Percentiles rank a stretch among this genome's conserved stretches.
Evolutionary conservation across 2,113 vertebrate genomes (phyloP).

Genomic region (Xyliphius kryptos): DNA sequence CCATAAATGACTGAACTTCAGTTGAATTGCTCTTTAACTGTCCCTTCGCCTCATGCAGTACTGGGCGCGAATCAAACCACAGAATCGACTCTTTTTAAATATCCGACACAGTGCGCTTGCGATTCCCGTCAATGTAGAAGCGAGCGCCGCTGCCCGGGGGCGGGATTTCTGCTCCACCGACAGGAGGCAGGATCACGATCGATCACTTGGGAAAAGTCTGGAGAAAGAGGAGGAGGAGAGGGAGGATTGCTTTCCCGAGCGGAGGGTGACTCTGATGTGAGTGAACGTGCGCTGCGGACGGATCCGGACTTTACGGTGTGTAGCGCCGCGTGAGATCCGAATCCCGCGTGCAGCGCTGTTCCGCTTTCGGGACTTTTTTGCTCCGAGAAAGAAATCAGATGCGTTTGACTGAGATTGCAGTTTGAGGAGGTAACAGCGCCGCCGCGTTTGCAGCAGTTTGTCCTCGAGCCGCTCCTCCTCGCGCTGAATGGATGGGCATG

Average conservation of each 20-base stretch:
- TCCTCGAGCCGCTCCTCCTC: slow-evolving; percentile 64
- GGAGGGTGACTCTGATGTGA: slow-evolving; percentile 39
- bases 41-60: too few species aligned
- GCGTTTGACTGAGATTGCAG: too few species aligned
- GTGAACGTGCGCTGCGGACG: slow-evolving; percentile 36
- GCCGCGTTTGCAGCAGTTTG: slow-evolving; percentile 15
- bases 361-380: not conserved
- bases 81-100: not conserved
- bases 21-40: too few species aligned
- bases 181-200: slow-evolving; percentile 48
- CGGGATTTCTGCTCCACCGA: slow-evolving; percentile 42
- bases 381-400: not conserved
- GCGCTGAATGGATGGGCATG: slow-evolving; percentile 95
- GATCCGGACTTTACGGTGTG: too few species aligned
- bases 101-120: too few species aligned
- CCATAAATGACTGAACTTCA: too few species aligned
- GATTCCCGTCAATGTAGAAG: slow-evolving; percentile 1
- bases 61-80: not conserved
- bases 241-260: slow-evolving; percentile 38
- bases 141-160: slow-evolving; percentile 20
- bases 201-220: slow-evolving; percentile 40
- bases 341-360: not conserved
- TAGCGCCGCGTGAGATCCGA: not conserved
- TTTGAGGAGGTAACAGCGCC: too few species aligned
- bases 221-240: not conserved